Conservation (phyloP, 2,888 invertebrate species). For the Agrochola lota region DNA sequence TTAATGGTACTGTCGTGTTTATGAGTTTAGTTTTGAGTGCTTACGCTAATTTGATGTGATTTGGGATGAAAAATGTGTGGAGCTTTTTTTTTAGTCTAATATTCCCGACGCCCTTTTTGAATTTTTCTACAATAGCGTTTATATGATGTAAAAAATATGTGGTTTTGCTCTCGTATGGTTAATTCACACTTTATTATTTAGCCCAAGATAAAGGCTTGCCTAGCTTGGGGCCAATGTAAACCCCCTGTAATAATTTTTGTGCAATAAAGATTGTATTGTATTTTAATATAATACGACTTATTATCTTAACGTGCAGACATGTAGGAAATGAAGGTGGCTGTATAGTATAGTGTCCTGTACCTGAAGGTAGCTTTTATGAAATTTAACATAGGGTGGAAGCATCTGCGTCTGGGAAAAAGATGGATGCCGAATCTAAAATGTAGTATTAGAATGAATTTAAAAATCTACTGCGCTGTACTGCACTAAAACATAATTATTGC, state of each 20-base stretch:
- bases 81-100: neutral
- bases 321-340: neutral
- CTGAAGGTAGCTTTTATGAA: neutral
- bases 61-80: neutral
- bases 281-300: neutral
- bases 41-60: slow-evolving; percentile 34
- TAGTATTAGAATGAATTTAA: neutral
- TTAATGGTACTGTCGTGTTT: slow-evolving; percentile 58
- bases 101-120: neutral
- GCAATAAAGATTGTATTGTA: too few species aligned
- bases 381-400: neutral
- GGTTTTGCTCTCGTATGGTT: neutral
- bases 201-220: too few species aligned
- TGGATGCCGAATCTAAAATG: neutral
- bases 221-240: too few species aligned
- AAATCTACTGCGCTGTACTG: too few species aligned
- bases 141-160: neutral
- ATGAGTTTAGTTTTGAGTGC: slow-evolving; percentile 56
- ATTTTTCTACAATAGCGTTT: neutral
- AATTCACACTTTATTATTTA: too few species aligned
- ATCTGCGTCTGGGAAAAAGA: neutral
- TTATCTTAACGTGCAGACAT: too few species aligned
- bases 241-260: too few species aligned
- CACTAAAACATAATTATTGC: neutral
- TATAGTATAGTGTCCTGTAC: neutral